Evolutionary conservation across 1,140 invertebrate species (phyloP), one percentile per base, ranked within the genome.

Genomic region (Tetramorium simillimum): DNA sequence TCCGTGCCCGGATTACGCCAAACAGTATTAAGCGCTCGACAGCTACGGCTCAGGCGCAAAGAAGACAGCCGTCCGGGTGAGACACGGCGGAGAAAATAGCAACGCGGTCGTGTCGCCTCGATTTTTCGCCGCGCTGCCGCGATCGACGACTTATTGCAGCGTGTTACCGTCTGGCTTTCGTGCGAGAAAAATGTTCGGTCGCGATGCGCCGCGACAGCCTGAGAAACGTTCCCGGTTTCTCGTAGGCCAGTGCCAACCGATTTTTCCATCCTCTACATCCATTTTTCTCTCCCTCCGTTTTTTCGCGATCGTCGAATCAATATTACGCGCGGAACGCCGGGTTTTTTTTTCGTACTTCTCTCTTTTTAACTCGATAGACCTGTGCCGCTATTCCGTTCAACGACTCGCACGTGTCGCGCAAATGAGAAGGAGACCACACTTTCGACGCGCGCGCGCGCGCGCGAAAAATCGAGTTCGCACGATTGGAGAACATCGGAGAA

Each of bases 61-160:
- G 16, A 53, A 12, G 56, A 43, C 14, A 51, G 40, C 53, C 88
- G 65, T 14, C 65, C 60, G 72, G 63, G 43, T 88, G 89, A 78
- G 89, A 84, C 70, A 72, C 58, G 28, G 16, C 69, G 88, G 89
- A 88, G 86, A 90, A 80, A 87, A 85, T 85, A 70, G 62, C 88
- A 69, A 53, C 89, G 76, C 75, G 82, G 33, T 88, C 86, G 89
- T 78, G 87, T 77, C 72, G 65, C 51, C 65, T 80, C 85, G 49
- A 81, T 89, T 78, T 73, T 72, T 75, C 70, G 43, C 33, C 28
- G 40, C 62, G 65, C 49, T 67, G 28, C 40, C 70, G 21, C 72
- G 46, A 84, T 60, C 63, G 37, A 80, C 18, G 37, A 82, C 37
- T 86, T 77, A 46, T 43, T 33, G 58, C 82, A 28, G 18, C 33